These are phyloP conservation scores for Latrodectus geometricus DNA, from an alignment of 1,140 invertebrate species.

Conservation along the genomic window DNA sequence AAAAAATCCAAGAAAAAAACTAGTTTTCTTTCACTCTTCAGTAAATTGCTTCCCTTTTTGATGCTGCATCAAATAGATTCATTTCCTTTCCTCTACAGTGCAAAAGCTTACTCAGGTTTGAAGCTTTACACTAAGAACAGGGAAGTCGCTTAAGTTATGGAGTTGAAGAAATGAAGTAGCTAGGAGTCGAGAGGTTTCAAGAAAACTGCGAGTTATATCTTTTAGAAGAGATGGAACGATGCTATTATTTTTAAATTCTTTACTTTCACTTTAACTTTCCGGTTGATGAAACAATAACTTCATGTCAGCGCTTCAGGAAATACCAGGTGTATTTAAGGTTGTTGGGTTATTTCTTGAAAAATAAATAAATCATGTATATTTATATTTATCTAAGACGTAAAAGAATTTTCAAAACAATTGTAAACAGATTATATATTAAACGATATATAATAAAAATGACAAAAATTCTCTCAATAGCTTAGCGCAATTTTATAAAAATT, in stretches of 20 bases:
- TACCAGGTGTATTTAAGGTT: background rate
- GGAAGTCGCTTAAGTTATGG: background rate
- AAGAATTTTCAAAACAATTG: background rate
- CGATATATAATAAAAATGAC: no score
- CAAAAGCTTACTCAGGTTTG: background rate
- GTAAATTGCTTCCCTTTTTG: background rate
- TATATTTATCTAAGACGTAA: background rate
- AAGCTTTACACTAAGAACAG: background rate
- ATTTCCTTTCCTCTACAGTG: background rate
- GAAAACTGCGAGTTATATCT: background rate
- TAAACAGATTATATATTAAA: no score
- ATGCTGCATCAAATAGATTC: background rate
- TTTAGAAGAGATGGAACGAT: slow-evolving; percentile 1
- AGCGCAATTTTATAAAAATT: no score
- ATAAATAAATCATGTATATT: background rate
- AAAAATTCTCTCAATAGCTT: no score
- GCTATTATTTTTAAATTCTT: background rate
- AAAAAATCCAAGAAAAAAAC: background rate
- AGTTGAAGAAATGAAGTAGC: background rate
- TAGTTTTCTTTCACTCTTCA: background rate
- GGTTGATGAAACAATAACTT: background rate
- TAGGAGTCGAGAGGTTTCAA: background rate
- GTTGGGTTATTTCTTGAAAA: background rate
- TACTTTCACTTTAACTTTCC: background rate
- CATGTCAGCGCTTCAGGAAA: background rate